Evolutionary conservation across 2,797 vertebrate species (phyloP).

Genomic region (Antennarius maculatus): DNA sequence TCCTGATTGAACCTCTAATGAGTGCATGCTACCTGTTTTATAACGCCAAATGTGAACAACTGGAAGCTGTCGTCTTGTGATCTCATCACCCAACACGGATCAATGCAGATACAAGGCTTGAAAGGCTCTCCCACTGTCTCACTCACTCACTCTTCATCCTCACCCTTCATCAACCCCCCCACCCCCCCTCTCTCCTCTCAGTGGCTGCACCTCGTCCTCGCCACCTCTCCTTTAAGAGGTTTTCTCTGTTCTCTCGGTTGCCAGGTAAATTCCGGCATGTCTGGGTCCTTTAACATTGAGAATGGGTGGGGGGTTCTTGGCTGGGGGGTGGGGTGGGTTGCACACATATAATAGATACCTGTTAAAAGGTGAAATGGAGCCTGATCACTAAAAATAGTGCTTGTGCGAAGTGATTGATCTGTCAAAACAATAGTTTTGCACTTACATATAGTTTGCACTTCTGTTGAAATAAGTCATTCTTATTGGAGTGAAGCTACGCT

Average conservation of each 20-base stretch:
- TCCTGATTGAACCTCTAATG: no score
- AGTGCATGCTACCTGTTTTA: no score
- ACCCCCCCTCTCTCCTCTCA: constrained; percentile 68
- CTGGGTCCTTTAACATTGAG: constrained; percentile 71
- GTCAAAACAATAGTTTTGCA: neutral
- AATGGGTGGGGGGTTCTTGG: constrained; percentile 8
- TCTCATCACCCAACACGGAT: no score
- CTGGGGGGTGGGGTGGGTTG: neutral
- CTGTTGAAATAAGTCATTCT: neutral
- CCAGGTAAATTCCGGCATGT: constrained; percentile 87
- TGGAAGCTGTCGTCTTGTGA: no score
- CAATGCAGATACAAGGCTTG: neutral
- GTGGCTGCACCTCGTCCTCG: constrained; percentile 76
- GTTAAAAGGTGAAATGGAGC: neutral
- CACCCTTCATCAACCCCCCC: constrained; percentile 11
- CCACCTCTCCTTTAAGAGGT: constrained; percentile 81
- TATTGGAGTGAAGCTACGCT: neutral
- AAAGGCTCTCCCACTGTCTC: constrained; percentile 37
- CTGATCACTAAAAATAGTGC: neutral
- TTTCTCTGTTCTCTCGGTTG: constrained; percentile 83
- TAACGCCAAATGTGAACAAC: no score
- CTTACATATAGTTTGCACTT: neutral
- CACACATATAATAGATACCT: neutral
- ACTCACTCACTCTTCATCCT: constrained; percentile 49
- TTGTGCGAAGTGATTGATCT: neutral